Evolutionary conservation across 2,888 invertebrate species (phyloP), one percentile per base, ranked within the genome.

Genomic region (Prosopocoilus inquinatus): DNA sequence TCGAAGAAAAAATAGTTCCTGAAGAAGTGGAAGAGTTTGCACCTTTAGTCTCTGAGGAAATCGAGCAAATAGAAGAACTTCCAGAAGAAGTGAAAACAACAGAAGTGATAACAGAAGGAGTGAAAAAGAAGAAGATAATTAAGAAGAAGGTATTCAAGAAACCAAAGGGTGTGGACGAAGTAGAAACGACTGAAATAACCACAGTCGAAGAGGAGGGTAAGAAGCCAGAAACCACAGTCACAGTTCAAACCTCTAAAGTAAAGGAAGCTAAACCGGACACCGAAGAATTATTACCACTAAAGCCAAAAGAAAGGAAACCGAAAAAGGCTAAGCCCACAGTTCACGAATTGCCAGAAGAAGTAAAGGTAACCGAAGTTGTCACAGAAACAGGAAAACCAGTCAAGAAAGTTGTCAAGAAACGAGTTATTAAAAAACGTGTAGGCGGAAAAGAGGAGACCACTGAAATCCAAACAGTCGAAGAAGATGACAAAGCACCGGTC

Each of bases 1-100:
- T 53, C 59, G 60, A 73, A 3, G 75, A 78, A 52, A 74, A 72
- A 8, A 73, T 75, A 60, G 77, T 75, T 46, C 79, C 82, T 63
- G 74, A 73, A 1, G 57, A 63, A 54, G 45, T n/a, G 3, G 69
- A 69, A 50, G 35, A 7, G 58, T 62, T 47, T 1, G 13, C 8
- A 13, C 35, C 50, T 20, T 8, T 64, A 52, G 69, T 28, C 7
- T 7, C 20, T 1, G 20, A 28, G 3, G 20, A 67, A 51, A 73
- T 72, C 16, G 65, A 59, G 44, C 73, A 72, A 2, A 73, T 71
- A 61, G 60, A 39, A 28, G 35, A 47, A 44, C 74, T 73, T 34
- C 77, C 81, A 60, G 75, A 77, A 38, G 75, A 77, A 52, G 71
- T 74, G 50, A 28, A 28, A 7, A 28, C 20, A 1, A 62, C 62